Evolutionary conservation across 2,113 vertebrate species (phyloP).

Genomic region (Phalacrocorax brasilianus): DNA sequence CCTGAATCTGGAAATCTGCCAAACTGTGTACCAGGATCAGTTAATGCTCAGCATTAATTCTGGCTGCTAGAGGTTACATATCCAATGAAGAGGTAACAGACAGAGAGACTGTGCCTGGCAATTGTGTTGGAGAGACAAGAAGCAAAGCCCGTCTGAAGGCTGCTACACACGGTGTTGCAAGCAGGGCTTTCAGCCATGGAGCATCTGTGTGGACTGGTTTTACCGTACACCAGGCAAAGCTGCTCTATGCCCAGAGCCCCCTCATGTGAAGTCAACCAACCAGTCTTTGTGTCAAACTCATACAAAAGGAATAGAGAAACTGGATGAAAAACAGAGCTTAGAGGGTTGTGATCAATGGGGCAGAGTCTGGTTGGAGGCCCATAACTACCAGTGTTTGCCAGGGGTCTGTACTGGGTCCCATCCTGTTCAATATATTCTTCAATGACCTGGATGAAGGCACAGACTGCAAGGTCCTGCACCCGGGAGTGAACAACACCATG

Average conservation of each 20-base stretch:
- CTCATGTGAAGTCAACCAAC: rapidly evolving
- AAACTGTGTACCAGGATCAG: background rate
- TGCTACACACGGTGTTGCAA: background rate
- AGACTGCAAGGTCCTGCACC: too few relatives aligned
- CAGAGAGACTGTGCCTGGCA: rapidly evolving
- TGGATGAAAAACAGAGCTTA: too few relatives aligned
- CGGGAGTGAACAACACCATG: too few relatives aligned
- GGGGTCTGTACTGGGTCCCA: too few relatives aligned
- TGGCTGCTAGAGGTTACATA: background rate
- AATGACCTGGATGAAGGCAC: too few relatives aligned
- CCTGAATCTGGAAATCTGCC: background rate
- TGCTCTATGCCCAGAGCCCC: rapidly evolving
- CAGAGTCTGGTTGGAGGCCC: too few relatives aligned
- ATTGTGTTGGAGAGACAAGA: background rate
- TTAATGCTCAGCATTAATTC: background rate
- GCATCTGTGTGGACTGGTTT: background rate
- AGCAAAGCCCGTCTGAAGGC: background rate
- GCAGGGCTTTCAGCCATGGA: background rate
- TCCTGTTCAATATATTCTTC: too few relatives aligned
- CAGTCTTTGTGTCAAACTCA: background rate
- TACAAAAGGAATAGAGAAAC: background rate
- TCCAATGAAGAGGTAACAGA: background rate
- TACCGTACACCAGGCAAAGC: background rate
- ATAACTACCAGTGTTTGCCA: too few relatives aligned
- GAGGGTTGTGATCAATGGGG: too few relatives aligned